Conservation (phyloP, 2,888 invertebrate genomes). For the Sphaerophoria taeniata region DNA sequence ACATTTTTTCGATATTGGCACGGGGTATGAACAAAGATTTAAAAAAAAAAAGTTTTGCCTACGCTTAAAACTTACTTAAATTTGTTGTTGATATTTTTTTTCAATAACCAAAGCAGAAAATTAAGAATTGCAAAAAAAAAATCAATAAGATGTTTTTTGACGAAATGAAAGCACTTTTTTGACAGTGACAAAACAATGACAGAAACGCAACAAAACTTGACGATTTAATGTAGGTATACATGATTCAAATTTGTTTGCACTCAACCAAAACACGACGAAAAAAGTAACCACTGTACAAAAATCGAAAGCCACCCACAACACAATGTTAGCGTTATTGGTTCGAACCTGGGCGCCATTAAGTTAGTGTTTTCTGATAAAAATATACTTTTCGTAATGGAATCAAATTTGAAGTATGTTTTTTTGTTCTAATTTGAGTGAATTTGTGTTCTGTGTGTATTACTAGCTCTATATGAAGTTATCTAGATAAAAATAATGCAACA, state of each 20-base stretch:
- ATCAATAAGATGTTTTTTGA: background rate
- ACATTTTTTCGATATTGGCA: too few species aligned
- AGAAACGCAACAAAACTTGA: background rate
- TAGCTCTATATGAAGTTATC: conserved; percentile 83
- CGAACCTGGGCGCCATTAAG: conserved; percentile 54
- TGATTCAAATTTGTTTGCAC: background rate
- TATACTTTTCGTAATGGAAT: conserved; percentile 26
- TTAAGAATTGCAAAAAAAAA: background rate
- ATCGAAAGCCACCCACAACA: conserved; percentile 33
- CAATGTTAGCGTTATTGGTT: conserved; percentile 51
- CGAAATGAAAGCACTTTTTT: background rate
- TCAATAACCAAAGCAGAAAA: too few species aligned
- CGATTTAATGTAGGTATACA: background rate
- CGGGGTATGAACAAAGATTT: too few species aligned
- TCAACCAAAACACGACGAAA: background rate
- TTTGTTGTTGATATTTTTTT: too few species aligned
- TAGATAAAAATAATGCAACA: conserved; percentile 76
- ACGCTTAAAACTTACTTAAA: too few species aligned
- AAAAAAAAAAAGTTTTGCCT: too few species aligned
- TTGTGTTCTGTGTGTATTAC: conserved; percentile 40
- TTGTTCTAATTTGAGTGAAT: conserved; percentile 23
- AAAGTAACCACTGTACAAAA: background rate
- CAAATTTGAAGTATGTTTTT: conserved; percentile 46
- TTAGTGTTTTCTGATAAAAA: conserved; percentile 43
- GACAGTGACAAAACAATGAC: background rate